Percentiles rank a stretch among this genome's conserved stretches.
Conservation (phyloP, 2,113 vertebrate species). For the Paradisaea rubra region DNA sequence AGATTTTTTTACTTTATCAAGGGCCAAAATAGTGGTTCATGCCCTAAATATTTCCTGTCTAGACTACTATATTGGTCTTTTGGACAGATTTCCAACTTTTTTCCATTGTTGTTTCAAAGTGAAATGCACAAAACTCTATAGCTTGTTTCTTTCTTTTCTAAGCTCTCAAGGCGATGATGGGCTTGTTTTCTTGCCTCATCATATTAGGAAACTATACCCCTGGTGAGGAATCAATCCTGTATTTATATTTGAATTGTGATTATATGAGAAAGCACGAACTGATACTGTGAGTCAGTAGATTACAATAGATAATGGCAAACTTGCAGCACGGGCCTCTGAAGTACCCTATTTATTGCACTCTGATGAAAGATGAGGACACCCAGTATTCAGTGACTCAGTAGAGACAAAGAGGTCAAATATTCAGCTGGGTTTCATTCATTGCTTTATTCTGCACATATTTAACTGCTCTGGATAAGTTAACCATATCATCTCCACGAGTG, state of each 20-base stretch:
- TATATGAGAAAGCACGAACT: background rate
- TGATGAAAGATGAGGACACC: background rate
- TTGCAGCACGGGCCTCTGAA: background rate
- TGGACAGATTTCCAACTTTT: slow-evolving; percentile 24
- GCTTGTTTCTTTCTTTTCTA: background rate
- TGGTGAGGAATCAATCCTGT: background rate
- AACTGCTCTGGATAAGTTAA: background rate
- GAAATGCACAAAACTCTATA: background rate
- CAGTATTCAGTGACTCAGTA: background rate
- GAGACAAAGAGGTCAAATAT: background rate
- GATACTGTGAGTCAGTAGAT: background rate
- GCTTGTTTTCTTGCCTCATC: background rate
- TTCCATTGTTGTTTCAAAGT: slow-evolving; percentile 33
- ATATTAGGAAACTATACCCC: background rate
- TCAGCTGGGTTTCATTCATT: background rate
- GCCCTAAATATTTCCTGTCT: slow-evolving; percentile 69
- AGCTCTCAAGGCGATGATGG: background rate
- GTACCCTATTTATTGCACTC: background rate
- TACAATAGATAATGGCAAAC: background rate
- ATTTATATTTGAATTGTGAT: background rate
- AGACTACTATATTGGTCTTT: slow-evolving; percentile 64
- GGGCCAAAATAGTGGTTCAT: slow-evolving; percentile 50
- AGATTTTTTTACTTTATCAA: slow-evolving; percentile 52
- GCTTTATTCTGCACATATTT: background rate
- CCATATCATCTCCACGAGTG: background rate